Base-by-base conservation (phyloP, 2,888 invertebrate species). In the Eristalinus sepulchralis region DNA sequence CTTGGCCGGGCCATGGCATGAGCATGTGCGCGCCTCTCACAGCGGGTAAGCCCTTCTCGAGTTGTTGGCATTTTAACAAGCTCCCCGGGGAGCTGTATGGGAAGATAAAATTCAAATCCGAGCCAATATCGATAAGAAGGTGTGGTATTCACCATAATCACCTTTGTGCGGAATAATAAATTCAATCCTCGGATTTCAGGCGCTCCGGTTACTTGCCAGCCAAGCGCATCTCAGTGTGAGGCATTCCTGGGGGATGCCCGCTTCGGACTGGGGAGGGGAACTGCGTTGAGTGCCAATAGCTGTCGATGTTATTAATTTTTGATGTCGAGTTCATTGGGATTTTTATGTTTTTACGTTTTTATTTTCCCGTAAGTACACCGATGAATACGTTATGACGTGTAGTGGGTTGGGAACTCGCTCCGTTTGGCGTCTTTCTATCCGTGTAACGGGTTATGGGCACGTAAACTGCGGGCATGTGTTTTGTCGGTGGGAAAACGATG, bases 81-180 rank as follows among this genome's bases (percentile, higher is more conserved):
- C 83, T 86, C 86, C 86, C 83, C 86, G 83, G 86, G 86, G 86
- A 86, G 83, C 86, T 63, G 86, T 86, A 75, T 33, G 66, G 27
- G 66, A 82, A 83, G 86, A 86, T 86, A 86, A 86, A 86, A 86
- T 86, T 86, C 86, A 86, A 86, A 86, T 86, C 86, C 86, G 78
- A 86, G 86, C 86, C 86, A 86, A 86, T 86, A 86, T 86, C 86
- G 86, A 86, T 86, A 86, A 86, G 86, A 86, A 86, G 86, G 86
- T 86, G 86, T 86, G 86, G 86, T 86, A 83, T 86, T 86, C 86
- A 83, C 59, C 86, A 86, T 86, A 86, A 86, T 86, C 86, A 86
- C 86, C 86, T 86, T 86, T 86, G 86, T 86, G 86, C 86, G 83
- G 86, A 86, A 86, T 86, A 86, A 86, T 86, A 86, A 86, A 86